Conservation (phyloP, 2,113 vertebrate species). For the Psammodynastes pulverulentus region DNA sequence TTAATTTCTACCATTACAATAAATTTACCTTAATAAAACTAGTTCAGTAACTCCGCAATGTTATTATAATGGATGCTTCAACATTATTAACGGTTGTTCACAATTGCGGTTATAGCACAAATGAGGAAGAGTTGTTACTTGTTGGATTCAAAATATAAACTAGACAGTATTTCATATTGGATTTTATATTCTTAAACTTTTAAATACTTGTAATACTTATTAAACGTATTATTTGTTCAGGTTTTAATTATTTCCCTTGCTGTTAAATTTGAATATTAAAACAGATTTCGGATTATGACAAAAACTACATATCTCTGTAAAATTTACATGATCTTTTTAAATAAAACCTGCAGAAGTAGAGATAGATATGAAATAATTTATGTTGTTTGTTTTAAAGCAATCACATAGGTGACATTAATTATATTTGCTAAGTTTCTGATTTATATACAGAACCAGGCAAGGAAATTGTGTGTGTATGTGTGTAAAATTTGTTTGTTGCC, state of each 20-base stretch:
- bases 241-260: background rate
- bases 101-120: slow-evolving; percentile 55
- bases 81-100: slow-evolving; percentile 66
- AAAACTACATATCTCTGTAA: slow-evolving; percentile 1
- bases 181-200: slow-evolving; percentile 45
- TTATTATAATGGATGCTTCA: slow-evolving; percentile 73
- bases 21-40: slow-evolving; percentile 82
- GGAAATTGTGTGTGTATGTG: background rate
- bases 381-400: slow-evolving; percentile 20
- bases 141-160: background rate
- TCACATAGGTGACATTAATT: slow-evolving; percentile 28
- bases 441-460: slow-evolving; percentile 27
- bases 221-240: slow-evolving; percentile 16
- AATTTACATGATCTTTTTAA: background rate
- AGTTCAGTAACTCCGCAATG: slow-evolving; percentile 71
- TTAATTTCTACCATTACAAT: slow-evolving; percentile 84
- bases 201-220: background rate
- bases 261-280: slow-evolving; percentile 12
- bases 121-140: background rate
- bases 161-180: slow-evolving; percentile 35
- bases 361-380: background rate
- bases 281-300: slow-evolving; percentile 8
- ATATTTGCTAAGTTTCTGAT: slow-evolving; percentile 18
- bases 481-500: too few relatives aligned
- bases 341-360: background rate